Base-by-base conservation (phyloP, 1,140 invertebrate genomes). In the Oryctes rhinoceros region DNA sequence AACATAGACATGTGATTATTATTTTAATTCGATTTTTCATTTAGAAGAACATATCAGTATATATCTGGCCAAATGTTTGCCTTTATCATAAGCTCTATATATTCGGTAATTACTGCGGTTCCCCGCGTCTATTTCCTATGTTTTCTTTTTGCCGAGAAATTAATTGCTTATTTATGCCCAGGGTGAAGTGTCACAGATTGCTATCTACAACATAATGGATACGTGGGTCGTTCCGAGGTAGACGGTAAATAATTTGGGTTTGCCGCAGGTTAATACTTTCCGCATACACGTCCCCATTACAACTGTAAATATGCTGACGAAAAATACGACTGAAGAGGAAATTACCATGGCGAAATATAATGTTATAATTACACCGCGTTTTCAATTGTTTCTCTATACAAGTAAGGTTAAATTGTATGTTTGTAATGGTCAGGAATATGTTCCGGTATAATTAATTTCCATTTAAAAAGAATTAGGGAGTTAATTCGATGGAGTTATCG, bases 161-260 rank as follows among this genome's bases (percentile, higher is more conserved):
- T 59, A 59, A 59, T 59, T 59, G 53, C 53, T 59, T 59, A 59
- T 59, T 59, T 59, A 59, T 59, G 53, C 53, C 53, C 53, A 18
- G 53, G n/a, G 53, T 59, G 53, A 59, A 59, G 53, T 59, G 53
- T 59, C 53, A 59, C 53, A 59, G 53, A 59, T 59, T 59, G 53
- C 53, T 59, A 59, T 59, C 53, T 59, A 18, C 15, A 59, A 59
- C 53, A 59, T 59, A 59, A 59, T 59, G 53, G 53, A 59, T 59
- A 59, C 53, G 6, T n/a, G 6, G 13, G 53, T 18, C 18, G 53
- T 59, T 59, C 18, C 53, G 18, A 59, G 53, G 53, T 59, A 59
- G 53, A 59, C 11, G 53, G 53, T 59, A 18, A 59, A 59, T 59
- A 18, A 59, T 59, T 59, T 18, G 53, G 53, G 15, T 59, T n/a